Base-by-base conservation (phyloP, 2,797 vertebrate species). In the Nannoperca obscura region DNA sequence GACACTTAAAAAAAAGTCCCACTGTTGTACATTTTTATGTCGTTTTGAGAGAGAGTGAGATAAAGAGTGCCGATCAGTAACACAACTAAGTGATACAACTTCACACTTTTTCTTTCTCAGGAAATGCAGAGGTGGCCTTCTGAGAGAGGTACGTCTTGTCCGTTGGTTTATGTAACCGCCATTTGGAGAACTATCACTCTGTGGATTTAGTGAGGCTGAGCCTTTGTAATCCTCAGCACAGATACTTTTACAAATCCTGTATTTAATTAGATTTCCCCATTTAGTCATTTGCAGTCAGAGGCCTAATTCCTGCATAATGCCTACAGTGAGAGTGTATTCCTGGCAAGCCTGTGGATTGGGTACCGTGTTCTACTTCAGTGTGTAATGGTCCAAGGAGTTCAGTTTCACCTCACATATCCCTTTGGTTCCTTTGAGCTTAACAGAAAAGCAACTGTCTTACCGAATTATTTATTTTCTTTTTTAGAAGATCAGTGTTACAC, bases 211-310 rank as follows among this genome's bases (percentile, higher is more conserved):
- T 46, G 50, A 76, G 64, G 85, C 88, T 93, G 86, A 94, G 91
- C 89, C 92, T 88, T 90, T 91, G 88, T 94, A 95, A 95, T 94
- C 94, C 93, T 88, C 87, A 55, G 83, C 89, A 84, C 85, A 89
- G 92, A 94, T 94, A 93, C 93, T 94, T 94, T 92, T 92, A 89
- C 91, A 94, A 94, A 94, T 95, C 93, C 92, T 90, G 82, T 90
- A 92, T 95, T 95, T 95, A 95, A 95, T 94, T 93, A 92, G 90
- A 93, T 93, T 94, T 93, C 81, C 86, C 80, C 85, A 87, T 93
- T 92, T 91, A 92, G 90, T 88, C 82, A 85, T 93, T 92, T 91
- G 90, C 87, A 88, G 86, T 87, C 81, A 87, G 83, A 86, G 87
- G 87, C 85, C 88, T 94, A 91, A 93, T 92, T 94, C 92, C 87